Evolutionary conservation across 2,113 vertebrate species (phyloP), one percentile per base, ranked within the genome.

Genomic region (Dolichotis patagonum): DNA sequence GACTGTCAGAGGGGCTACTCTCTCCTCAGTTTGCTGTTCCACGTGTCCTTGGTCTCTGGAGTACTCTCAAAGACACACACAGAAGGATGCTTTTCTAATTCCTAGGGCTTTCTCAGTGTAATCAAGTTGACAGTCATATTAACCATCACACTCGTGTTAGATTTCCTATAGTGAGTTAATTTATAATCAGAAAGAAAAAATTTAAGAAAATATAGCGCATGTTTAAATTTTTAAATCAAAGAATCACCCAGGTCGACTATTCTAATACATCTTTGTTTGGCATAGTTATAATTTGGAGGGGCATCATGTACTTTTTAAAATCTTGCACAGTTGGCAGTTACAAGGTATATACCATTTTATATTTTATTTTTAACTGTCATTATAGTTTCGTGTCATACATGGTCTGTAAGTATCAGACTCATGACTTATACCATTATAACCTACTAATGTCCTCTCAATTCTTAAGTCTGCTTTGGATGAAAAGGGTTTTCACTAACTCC

Each of bases 221-320:
- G 43, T 92, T 92, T 86, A 38, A 28, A 63, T 90, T 89, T 94
- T 49, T 80, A 35, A 88, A 49, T 62, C 81, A 9, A 78, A 93
- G 65, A 75, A 73, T 62, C 35, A 17, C 78, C 46, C 10, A 73
- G 54, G 71, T 28, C 94, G 54, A 86, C 5, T 28, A 60, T 11
- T 54, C 56, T 63, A 41, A 90, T 54, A 86, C 60, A 56, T 62
- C 65, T 95, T 30, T 54, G 62, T 67, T 91, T 65, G 73, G 32
- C 43, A 26, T 56, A 60, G 19, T 93, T 91, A 1, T 75, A 16
- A 14, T 41, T 60, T 58, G 17, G 7, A 46, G n/a, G n/a, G n/a
- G n/a, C 22, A 54, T 83, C 46, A 24, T 43, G 38, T 2, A 26
- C 26, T 35, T 32, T 12, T 56, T 77, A 86, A 73, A 46, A 49